phyloP scores from a whole-genome alignment of 2,888 invertebrate species.

The Lymantria dispar region DNA sequence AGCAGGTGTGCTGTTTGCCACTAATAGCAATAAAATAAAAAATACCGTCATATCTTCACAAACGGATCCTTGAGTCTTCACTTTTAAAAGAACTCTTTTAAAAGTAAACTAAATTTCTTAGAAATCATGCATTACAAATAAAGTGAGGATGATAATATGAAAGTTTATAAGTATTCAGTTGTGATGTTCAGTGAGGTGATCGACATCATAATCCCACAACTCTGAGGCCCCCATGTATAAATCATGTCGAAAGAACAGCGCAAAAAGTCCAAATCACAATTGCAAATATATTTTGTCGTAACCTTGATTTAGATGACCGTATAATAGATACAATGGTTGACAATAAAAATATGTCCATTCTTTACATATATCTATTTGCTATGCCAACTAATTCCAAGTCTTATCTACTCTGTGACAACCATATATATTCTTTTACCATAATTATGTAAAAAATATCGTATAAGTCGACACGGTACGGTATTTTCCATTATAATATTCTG shows the following conservation, averaged over 20 bases:
- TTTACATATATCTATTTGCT: slow-evolving; percentile 13
- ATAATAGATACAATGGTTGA: slow-evolving; percentile 39
- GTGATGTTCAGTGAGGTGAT: slow-evolving; percentile 53
- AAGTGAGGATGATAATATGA: slow-evolving; percentile 20
- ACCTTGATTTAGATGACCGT: slow-evolving; percentile 71
- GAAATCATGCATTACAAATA: slow-evolving; percentile 25
- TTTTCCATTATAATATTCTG: too few relatives aligned
- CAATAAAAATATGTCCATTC: slow-evolving; percentile 27
- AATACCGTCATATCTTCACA: too few relatives aligned
- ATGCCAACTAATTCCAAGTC: background rate
- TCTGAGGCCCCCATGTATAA: slow-evolving; percentile 64
- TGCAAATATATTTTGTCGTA: slow-evolving; percentile 66
- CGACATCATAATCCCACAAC: slow-evolving; percentile 51
- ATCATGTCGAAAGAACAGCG: slow-evolving; percentile 58
- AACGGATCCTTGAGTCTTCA: too few relatives aligned
- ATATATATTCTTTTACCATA: background rate
- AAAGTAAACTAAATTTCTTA: slow-evolving; percentile 11
- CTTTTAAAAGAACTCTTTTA: too few relatives aligned
- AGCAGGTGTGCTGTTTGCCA: too few relatives aligned
- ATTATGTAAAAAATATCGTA: too few relatives aligned
- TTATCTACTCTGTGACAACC: background rate
- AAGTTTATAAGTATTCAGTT: slow-evolving; percentile 30
- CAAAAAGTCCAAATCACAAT: slow-evolving; percentile 69
- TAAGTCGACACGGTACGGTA: too few relatives aligned
- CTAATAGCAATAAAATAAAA: too few relatives aligned